A percentile compares a stretch with the other conserved stretches of the same genome.
phyloP scores from a whole-genome alignment of 2,113 vertebrate species.

The Ptilonorhynchus violaceus region DNA sequence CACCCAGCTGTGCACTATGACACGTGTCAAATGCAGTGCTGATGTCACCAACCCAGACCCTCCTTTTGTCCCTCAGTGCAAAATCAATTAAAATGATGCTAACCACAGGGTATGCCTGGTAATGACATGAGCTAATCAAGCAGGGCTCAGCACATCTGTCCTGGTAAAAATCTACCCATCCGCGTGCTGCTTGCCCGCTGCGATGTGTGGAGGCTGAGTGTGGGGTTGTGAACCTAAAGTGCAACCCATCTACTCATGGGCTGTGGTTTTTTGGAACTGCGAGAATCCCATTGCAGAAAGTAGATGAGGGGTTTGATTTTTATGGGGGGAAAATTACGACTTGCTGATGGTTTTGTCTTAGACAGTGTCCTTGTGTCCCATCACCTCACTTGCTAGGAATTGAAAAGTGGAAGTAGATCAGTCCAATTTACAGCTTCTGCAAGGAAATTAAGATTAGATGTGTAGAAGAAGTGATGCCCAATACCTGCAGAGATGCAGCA shows the following conservation, averaged over 20 bases:
- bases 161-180: not conserved
- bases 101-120: not conserved
- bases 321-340: fast-evolving
- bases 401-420: not conserved
- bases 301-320: not conserved
- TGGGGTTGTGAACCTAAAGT: not conserved
- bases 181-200: fast-evolving
- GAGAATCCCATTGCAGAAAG: not conserved
- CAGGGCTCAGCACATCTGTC: not conserved
- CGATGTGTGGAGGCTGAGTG: fast-evolving
- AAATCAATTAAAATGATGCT: not conserved
- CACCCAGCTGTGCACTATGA: not conserved
- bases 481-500: not conserved
- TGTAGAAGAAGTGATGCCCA: not conserved
- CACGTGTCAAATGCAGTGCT: not conserved
- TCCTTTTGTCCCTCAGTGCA: not conserved
- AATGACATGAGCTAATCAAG: not conserved
- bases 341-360: not conserved
- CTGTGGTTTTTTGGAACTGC: not conserved
- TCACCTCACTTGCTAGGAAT: not conserved
- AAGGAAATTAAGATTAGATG: not conserved
- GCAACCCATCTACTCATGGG: fast-evolving
- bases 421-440: not conserved
- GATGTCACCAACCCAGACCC: not conserved
- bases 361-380: not conserved